These are phyloP conservation scores for Eleginops maclovinus DNA, from an alignment of 2,113 vertebrate genomes.

Conservation along the genomic window DNA sequence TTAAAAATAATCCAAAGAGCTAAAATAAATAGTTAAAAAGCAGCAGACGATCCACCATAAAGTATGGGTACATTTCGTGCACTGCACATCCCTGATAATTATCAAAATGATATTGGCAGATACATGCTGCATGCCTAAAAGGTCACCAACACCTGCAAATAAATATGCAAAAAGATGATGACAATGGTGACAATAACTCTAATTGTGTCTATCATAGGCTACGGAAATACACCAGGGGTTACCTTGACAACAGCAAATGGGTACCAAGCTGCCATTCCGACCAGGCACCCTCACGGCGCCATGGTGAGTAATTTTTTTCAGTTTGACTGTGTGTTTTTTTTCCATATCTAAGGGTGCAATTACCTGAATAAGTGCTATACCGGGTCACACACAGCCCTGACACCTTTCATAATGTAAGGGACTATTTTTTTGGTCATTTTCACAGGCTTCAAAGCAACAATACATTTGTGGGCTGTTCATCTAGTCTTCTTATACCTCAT, in stretches of 20 bases:
- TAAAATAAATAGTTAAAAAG: not conserved
- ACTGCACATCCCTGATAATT: not conserved
- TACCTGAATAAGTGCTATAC: not conserved
- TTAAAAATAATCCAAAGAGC: not conserved
- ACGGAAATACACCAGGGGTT: constrained; percentile 34
- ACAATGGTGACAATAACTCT: constrained; percentile 18
- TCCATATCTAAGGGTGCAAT: not conserved
- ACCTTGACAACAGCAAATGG: constrained; percentile 63
- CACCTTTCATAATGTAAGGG: not conserved
- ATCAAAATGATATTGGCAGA: not conserved
- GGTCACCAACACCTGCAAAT: not conserved
- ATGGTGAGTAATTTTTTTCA: constrained; percentile 68
- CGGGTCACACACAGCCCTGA: not conserved
- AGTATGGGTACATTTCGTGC: not conserved
- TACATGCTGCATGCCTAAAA: not conserved
- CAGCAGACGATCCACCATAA: not conserved
- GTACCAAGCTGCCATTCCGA: constrained; percentile 36
- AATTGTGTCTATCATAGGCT: constrained; percentile 53
- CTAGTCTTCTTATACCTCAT: not conserved
- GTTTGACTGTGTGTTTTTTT: not conserved
- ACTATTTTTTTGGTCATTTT: not conserved
- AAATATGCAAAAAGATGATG: not conserved
- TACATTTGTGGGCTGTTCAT: not conserved
- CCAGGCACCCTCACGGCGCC: constrained; percentile 54
- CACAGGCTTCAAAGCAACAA: not conserved